Evolutionary conservation across 2,113 vertebrate species (phyloP), one percentile per base, ranked within the genome.

Genomic region (Halcyon senegalensis): DNA sequence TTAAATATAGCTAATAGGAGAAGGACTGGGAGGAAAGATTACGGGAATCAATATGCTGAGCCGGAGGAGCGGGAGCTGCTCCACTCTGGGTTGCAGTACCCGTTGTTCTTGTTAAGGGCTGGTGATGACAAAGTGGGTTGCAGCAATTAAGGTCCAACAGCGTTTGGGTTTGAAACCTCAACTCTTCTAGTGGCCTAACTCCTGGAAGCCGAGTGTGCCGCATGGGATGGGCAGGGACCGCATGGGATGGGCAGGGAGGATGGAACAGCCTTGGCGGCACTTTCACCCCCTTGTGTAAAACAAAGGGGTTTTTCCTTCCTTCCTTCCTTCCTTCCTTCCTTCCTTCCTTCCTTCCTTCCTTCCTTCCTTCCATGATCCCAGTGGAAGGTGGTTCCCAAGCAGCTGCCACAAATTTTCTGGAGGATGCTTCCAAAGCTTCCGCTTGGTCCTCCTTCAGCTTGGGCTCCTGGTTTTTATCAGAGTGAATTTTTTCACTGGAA

Each of bases 391-490:
- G 18, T 14, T 75, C 16, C 27, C 18, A 20, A 13, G 18, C 56
- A 13, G 10, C 31, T 5, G 2, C 50, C 0, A 0, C 10, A 3
- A 28, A 15, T 58, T 58, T 55, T 27, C 8, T 6, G 7, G 2
- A 10, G 27, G 46, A 3, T 44, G 67, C 11, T 83, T 23, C 48
- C 0, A 0, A 74, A 59, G 50, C 67, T 79, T n/a, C 53, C 5
- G 4, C 66, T 80, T 15, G 39, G 74, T 44, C 16, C 24, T 33
- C 50, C 62, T 37, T 72, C 4, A 0, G 24, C 27, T 37, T 19
- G 21, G 44, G 46, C 44, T 21, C 30, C 1, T 1, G 27, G 35
- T 55, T 92, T 82, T 39, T 69, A 10, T 77, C 13, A 63, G 25
- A 27, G 46, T 51, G 56, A 10, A 2, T 33, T 66, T 58, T 83